Percentiles rank a stretch among this genome's conserved stretches.
Evolutionary conservation across 2,113 vertebrate genomes (phyloP).

Genomic region (Hypomesus transpacificus): DNA sequence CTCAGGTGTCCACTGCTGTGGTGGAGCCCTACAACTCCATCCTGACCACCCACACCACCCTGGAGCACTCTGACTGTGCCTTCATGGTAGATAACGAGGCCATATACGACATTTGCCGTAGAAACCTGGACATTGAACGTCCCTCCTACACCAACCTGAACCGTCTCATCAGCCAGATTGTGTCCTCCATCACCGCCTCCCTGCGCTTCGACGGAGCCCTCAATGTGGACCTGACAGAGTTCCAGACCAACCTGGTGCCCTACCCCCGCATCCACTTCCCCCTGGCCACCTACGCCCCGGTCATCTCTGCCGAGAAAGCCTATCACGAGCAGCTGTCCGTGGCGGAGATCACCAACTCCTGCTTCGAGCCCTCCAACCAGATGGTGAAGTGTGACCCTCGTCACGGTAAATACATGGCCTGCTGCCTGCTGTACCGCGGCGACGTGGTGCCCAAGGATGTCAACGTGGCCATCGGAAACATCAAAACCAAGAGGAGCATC

Average conservation of each 20-base stretch:
- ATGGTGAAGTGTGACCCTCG: conserved; percentile 31
- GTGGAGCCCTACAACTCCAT: conserved; percentile 67
- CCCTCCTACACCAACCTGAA: conserved; percentile 63
- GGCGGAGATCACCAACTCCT: conserved; percentile 60
- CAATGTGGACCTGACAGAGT: conserved; percentile 42
- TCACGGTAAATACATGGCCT: conserved; percentile 31
- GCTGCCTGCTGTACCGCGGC: conserved; percentile 47
- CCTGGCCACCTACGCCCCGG: conserved; percentile 28
- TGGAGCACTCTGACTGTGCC: conserved; percentile 65
- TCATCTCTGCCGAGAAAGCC: conserved; percentile 54
- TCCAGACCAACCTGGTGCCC: conserved; percentile 34
- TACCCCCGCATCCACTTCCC: conserved; percentile 34
- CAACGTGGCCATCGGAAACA: conserved; percentile 45
- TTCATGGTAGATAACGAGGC: conserved; percentile 70
- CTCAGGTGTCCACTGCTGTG: conserved; percentile 64
- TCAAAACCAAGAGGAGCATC: conserved; percentile 65
- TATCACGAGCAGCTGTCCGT: conserved; percentile 64
- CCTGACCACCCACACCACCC: conserved; percentile 67
- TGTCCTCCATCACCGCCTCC: conserved; percentile 55
- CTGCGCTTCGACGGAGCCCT: conserved; percentile 62
- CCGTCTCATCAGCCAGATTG: conserved; percentile 30
- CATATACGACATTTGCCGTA: conserved; percentile 66
- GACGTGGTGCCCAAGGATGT: conserved; percentile 61
- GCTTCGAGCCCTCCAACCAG: conserved; percentile 39
- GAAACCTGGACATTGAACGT: conserved; percentile 63